A percentile compares a stretch with the other conserved stretches of the same genome.
Evolutionary conservation across 92 coral and sea anemone genomes (phyloP).

Genomic region (Porites rus): DNA sequence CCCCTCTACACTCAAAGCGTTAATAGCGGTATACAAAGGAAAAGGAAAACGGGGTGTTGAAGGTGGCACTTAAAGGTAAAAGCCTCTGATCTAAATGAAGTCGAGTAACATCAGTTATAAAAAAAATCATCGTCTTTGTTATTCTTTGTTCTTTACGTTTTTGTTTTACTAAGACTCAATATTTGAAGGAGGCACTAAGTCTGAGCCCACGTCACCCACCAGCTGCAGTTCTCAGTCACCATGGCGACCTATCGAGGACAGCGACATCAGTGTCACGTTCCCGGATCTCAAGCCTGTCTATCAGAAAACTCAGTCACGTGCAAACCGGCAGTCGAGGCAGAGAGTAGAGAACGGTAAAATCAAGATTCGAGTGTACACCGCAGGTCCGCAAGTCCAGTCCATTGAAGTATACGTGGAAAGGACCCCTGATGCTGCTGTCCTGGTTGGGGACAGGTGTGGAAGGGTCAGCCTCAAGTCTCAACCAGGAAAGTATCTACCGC

Average conservation of each 20-base stretch:
- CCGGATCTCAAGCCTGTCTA: conserved; percentile 65
- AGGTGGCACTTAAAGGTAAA: too few relatives aligned
- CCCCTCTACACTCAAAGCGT: too few relatives aligned
- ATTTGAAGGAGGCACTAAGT: neutral
- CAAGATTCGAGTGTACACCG: conserved; percentile 44
- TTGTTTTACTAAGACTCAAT: neutral
- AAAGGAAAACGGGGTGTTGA: too few relatives aligned
- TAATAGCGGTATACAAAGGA: too few relatives aligned
- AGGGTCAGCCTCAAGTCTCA: conserved; percentile 67
- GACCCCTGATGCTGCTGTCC: conserved; percentile 74
- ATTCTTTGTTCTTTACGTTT: too few relatives aligned
- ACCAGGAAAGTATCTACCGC: conserved; percentile 24
- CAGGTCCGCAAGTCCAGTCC: conserved; percentile 47
- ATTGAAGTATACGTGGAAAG: conserved; percentile 86
- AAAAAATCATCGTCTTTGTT: too few relatives aligned
- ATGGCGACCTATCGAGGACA: neutral
- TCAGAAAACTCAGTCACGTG: conserved; percentile 70
- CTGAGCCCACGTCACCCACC: conserved; percentile 36
- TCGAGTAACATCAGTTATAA: too few relatives aligned
- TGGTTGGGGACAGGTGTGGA: conserved; percentile 85
- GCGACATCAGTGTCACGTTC: conserved; percentile 57
- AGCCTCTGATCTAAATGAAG: too few relatives aligned
- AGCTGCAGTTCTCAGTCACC: conserved; percentile 7
- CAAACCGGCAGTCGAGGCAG: conserved; percentile 57
- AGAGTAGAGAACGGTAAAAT: conserved; percentile 63